A percentile compares a stretch with the other conserved stretches of the same genome.
Evolutionary conservation across 2,113 vertebrate species (phyloP).

Genomic region (Leptobrachium ailaonicum): DNA sequence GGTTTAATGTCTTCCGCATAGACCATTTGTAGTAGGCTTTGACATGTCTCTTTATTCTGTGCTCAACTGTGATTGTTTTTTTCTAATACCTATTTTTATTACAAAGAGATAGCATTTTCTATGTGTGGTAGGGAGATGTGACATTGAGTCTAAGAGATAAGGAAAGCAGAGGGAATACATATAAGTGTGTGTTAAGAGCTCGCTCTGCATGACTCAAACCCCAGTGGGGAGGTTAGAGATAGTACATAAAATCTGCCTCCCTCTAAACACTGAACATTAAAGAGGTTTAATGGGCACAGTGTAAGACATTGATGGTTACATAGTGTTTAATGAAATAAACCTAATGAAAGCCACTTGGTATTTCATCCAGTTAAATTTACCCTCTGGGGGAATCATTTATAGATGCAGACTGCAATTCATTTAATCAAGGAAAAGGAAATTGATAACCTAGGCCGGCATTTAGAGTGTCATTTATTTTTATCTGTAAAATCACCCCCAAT

Average conservation of each 20-base stretch:
- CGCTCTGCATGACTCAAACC: constrained; percentile 27
- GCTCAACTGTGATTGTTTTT: not conserved
- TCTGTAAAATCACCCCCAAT: constrained; percentile 47
- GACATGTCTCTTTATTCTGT: not conserved
- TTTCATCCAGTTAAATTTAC: constrained; percentile 45
- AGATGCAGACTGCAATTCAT: constrained; percentile 49
- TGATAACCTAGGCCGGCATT: constrained; percentile 48
- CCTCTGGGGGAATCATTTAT: constrained; percentile 46
- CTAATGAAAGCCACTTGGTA: constrained; percentile 51
- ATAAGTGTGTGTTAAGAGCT: constrained; percentile 15
- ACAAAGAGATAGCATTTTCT: not conserved
- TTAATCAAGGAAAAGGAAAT: constrained; percentile 47
- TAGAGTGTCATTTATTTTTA: constrained; percentile 51
- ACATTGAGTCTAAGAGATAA: constrained; percentile 15
- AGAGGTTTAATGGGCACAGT: constrained; percentile 40
- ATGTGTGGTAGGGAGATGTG: not conserved
- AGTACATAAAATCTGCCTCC: constrained; percentile 41
- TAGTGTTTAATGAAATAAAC: constrained; percentile 51
- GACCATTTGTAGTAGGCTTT: too few species aligned
- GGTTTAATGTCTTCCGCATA: too few species aligned
- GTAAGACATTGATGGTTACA: constrained; percentile 50
- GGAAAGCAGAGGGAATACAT: not conserved
- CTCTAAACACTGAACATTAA: constrained; percentile 42
- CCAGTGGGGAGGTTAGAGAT: constrained; percentile 38
- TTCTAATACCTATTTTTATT: not conserved